These are phyloP conservation scores for Geopemphigus sp. DNA, from an alignment of 1,140 invertebrate genomes.

Conservation along the genomic window DNA sequence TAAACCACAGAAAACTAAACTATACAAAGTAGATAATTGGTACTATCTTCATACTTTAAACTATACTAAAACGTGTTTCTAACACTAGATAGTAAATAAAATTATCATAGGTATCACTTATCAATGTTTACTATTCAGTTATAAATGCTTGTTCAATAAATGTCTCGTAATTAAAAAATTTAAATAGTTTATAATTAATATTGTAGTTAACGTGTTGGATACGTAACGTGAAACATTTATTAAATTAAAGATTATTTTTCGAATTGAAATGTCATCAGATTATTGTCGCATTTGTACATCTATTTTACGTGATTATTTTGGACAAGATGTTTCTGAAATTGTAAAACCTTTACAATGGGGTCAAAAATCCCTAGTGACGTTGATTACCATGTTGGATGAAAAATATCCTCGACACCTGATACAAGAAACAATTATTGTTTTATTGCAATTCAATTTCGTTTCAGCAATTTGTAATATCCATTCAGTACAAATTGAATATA, in stretches of 20 bases:
- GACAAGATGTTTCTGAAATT: slow-evolving; percentile 37
- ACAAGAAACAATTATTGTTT: slow-evolving; percentile 31
- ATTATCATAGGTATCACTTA: too few species aligned
- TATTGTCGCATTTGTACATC: slow-evolving; percentile 34
- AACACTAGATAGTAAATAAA: too few species aligned
- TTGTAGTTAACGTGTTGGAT: too few species aligned
- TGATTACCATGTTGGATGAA: slow-evolving; percentile 17
- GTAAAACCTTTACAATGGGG: slow-evolving; percentile 38
- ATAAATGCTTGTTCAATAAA: too few species aligned
- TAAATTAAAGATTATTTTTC: background rate
- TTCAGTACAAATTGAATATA: slow-evolving; percentile 37
- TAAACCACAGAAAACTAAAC: too few species aligned
- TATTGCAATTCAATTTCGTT: slow-evolving; percentile 42
- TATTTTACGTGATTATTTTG: slow-evolving; percentile 41
- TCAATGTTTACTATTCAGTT: too few species aligned
- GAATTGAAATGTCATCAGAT: slow-evolving; percentile 22
- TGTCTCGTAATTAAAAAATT: too few species aligned
- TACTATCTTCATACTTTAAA: too few species aligned
- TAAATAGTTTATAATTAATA: too few species aligned
- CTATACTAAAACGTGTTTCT: too few species aligned
- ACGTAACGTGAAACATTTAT: too few species aligned
- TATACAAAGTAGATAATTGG: too few species aligned
- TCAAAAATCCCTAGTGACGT: slow-evolving; percentile 23
- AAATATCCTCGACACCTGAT: slow-evolving; percentile 13
- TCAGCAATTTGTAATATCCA: slow-evolving; percentile 38